Conservation (phyloP, 2,797 vertebrate species). For the Smutsia temminckii region DNA sequence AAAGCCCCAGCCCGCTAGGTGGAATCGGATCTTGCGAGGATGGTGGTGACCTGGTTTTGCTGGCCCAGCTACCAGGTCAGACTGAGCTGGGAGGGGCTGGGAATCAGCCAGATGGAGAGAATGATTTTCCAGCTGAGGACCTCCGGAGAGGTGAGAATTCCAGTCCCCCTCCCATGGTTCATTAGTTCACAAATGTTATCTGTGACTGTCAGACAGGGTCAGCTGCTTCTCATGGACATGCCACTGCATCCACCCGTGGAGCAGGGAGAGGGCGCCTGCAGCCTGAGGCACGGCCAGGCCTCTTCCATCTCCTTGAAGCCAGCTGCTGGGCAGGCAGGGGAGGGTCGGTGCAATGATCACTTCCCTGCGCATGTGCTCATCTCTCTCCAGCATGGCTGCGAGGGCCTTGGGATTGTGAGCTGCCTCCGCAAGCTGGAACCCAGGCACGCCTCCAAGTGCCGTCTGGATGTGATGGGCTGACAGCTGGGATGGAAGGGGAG, state of each 20-base stretch:
- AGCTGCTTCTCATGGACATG: not conserved
- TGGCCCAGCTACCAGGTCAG: not conserved
- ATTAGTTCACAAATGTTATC: not conserved
- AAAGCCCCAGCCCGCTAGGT: fast-evolving
- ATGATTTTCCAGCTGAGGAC: not conserved
- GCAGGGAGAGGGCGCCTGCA: not conserved
- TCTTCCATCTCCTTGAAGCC: not conserved
- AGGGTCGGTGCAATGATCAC: no score
- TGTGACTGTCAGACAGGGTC: not conserved
- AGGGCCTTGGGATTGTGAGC: not conserved
- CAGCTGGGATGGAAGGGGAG: not conserved
- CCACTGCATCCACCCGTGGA: no score
- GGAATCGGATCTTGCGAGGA: not conserved
- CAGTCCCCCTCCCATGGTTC: not conserved
- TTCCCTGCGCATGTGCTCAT: no score
- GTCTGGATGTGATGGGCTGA: fast-evolving
- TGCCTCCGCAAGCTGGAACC: not conserved
- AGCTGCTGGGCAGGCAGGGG: no score
- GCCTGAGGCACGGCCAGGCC: no score
- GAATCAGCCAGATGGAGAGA: not conserved
- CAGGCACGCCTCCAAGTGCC: fast-evolving
- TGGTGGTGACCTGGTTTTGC: not conserved
- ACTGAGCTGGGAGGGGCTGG: not conserved
- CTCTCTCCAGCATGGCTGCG: not conserved
- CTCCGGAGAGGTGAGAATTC: not conserved